A percentile compares a stretch with the other conserved stretches of the same genome.
phyloP scores from a whole-genome alignment of 2,888 invertebrate species.

The Trachelus iudaicus region DNA sequence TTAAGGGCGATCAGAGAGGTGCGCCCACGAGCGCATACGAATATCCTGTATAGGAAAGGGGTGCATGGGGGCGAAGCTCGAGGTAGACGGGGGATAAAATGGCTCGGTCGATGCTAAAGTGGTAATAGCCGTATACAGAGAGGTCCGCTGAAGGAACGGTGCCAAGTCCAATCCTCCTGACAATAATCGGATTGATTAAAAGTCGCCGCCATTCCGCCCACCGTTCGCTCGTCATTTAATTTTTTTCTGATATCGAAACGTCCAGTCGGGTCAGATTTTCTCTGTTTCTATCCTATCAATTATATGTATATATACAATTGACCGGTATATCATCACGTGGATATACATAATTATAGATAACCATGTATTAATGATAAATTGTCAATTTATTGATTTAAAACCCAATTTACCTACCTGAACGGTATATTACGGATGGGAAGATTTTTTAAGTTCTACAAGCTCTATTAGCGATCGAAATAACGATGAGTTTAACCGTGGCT shows the following conservation, averaged over 20 bases:
- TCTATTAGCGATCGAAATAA: constrained; percentile 45
- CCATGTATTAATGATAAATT: neutral
- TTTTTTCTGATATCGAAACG: neutral
- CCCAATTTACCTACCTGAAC: neutral
- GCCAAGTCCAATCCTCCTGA: constrained; percentile 47
- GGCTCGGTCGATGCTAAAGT: constrained; percentile 25
- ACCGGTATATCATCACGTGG: too few relatives aligned
- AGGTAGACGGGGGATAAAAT: constrained; percentile 17
- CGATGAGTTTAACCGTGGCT: constrained; percentile 51
- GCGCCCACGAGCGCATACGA: constrained; percentile 6
- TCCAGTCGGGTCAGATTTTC: neutral
- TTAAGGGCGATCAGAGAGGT: constrained; percentile 40
- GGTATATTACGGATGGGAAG: neutral
- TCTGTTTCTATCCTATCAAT: neutral
- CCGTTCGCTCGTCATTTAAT: neutral
- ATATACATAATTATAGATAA: too few relatives aligned
- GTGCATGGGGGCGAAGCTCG: constrained; percentile 3
- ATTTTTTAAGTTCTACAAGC: constrained; percentile 7
- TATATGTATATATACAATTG: neutral
- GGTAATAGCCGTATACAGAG: constrained; percentile 32
- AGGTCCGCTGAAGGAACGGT: constrained; percentile 31
- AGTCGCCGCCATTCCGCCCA: constrained; percentile 38
- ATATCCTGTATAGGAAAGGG: constrained; percentile 12
- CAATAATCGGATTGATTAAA: constrained; percentile 56
- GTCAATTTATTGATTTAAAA: neutral